These are phyloP conservation scores for Acleris sparsana DNA, from an alignment of 2,888 invertebrate genomes.

Conservation along the genomic window DNA sequence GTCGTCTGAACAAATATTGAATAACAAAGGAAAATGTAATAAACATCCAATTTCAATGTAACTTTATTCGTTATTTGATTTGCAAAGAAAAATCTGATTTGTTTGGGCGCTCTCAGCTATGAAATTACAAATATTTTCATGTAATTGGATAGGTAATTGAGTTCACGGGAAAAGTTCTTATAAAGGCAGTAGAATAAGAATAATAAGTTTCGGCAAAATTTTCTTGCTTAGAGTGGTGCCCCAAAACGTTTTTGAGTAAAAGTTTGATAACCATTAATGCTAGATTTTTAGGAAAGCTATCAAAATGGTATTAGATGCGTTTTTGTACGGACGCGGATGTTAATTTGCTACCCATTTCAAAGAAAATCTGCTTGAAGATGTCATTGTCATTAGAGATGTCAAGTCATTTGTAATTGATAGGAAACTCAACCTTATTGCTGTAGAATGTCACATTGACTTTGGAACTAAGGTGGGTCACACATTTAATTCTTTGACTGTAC, in stretches of 20 bases:
- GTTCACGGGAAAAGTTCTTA: background rate
- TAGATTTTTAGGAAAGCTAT: too few species aligned
- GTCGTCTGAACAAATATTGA: background rate
- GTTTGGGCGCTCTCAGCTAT: slow-evolving; percentile 9
- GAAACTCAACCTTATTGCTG: too few species aligned
- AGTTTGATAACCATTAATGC: too few species aligned
- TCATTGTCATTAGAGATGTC: too few species aligned
- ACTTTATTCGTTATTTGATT: slow-evolving; percentile 24
- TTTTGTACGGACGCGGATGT: too few species aligned
- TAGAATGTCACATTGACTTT: too few species aligned
- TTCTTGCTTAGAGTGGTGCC: background rate
- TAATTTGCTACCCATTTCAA: too few species aligned
- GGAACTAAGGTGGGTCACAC: too few species aligned
- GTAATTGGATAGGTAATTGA: slow-evolving; percentile 22
- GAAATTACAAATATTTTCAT: slow-evolving; percentile 21
- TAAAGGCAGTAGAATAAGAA: background rate
- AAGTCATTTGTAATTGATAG: too few species aligned
- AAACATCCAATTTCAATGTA: slow-evolving; percentile 20
- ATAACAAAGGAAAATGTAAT: slow-evolving; percentile 16
- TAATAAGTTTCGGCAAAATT: background rate
- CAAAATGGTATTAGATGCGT: too few species aligned
- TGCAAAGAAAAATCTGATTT: slow-evolving; percentile 23
- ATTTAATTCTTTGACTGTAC: too few species aligned
- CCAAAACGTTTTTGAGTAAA: background rate
- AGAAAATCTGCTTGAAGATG: too few species aligned